phyloP scores from a whole-genome alignment of 2,888 invertebrate genomes.

The Agrenia bidenticulata region DNA sequence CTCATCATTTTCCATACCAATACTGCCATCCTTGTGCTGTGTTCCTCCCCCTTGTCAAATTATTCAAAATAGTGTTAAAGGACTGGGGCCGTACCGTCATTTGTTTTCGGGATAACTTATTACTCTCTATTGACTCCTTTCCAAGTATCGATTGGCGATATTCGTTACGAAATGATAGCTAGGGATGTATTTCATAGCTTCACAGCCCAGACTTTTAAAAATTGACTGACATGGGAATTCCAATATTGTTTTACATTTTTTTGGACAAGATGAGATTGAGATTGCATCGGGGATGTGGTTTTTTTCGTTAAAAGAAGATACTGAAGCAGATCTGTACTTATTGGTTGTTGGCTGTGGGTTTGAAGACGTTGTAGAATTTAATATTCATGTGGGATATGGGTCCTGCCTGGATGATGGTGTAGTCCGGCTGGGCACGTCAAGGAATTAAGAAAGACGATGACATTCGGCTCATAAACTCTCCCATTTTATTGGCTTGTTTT shows the following conservation, averaged over 20 bases:
- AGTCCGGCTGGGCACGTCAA: slow-evolving; percentile 9
- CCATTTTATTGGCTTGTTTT: slow-evolving; percentile 49
- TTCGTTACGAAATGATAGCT: no score
- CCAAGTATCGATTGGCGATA: slow-evolving; percentile 5
- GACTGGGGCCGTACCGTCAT: slow-evolving; percentile 2
- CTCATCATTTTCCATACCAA: neutral
- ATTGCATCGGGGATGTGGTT: no score
- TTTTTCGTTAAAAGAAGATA: neutral
- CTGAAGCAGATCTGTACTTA: neutral
- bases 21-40: no score
- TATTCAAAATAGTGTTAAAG: slow-evolving; percentile 8
- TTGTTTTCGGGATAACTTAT: neutral
- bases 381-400: neutral
- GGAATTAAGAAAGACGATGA: slow-evolving; percentile 12
- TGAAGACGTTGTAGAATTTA: neutral
- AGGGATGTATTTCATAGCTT: no score
- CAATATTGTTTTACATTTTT: neutral
- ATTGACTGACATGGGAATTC: slow-evolving; percentile 1
- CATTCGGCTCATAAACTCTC: slow-evolving; percentile 45
- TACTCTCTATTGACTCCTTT: neutral
- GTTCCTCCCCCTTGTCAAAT: neutral
- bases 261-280: no score
- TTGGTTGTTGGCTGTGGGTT: neutral
- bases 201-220: neutral
- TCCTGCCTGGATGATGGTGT: neutral